These are phyloP conservation scores for Zalophus californianus DNA, from an alignment of 2,797 vertebrate genomes.

Conservation along the genomic window DNA sequence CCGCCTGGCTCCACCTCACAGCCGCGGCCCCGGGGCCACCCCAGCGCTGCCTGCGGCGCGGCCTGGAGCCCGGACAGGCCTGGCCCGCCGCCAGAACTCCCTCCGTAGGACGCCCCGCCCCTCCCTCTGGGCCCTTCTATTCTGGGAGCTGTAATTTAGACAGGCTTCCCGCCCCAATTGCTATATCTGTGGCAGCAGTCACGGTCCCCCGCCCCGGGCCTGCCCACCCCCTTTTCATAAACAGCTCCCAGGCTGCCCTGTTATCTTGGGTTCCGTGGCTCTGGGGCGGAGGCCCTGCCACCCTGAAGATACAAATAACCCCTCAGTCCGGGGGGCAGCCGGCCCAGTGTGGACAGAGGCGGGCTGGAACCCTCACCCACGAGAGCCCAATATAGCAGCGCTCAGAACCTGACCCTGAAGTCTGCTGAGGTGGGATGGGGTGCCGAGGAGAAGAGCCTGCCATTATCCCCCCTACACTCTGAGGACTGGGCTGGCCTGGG, in stretches of 20 bases:
- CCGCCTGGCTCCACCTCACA: background rate
- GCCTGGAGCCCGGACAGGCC: background rate
- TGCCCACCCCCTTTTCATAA: conserved; percentile 76
- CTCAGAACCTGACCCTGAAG: conserved; percentile 49
- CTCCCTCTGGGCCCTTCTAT: conserved; percentile 72
- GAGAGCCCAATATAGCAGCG: conserved; percentile 51
- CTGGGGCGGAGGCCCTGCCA: conserved; percentile 62
- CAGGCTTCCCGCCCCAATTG: conserved; percentile 25
- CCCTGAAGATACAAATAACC: conserved; percentile 57
- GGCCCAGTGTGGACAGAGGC: background rate
- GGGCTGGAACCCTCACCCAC: background rate
- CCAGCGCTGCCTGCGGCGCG: background rate
- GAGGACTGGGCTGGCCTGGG: background rate
- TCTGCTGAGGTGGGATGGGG: background rate
- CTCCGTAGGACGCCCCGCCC: conserved; percentile 27
- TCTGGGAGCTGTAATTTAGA: conserved; percentile 80
- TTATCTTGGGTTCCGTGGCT: conserved; percentile 69
- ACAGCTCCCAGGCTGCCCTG: conserved; percentile 57
- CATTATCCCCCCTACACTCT: background rate
- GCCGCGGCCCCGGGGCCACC: background rate
- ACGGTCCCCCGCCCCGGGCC: background rate
- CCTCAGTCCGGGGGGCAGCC: background rate
- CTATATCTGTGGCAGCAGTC: conserved; percentile 79
- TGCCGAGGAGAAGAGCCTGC: conserved; percentile 45
- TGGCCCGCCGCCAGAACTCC: conserved; percentile 62